Evolutionary conservation across 2,113 vertebrate species (phyloP).

Genomic region (Phyllostomus hastatus): DNA sequence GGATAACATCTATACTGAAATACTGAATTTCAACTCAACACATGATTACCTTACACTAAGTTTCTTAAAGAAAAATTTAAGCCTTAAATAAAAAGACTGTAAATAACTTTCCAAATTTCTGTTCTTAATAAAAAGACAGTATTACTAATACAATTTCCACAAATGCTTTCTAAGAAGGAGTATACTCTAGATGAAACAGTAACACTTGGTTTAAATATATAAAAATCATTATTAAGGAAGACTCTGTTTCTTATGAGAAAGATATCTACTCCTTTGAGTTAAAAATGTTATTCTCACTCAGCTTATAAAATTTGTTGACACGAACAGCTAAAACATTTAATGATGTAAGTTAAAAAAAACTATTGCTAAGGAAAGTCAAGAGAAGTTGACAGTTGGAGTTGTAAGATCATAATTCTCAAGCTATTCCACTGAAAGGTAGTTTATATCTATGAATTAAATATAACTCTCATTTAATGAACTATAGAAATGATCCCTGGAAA

Average conservation of each 20-base stretch:
- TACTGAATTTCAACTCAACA: constrained; percentile 26
- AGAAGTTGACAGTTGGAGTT: neutral
- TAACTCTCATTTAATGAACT: neutral
- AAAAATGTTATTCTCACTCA: constrained; percentile 23
- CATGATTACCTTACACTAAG: neutral
- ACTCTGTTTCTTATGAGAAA: constrained; percentile 5
- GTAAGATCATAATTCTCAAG: constrained; percentile 27
- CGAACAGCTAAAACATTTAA: constrained; percentile 27
- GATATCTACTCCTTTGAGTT: neutral
- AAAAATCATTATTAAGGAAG: constrained; percentile 14
- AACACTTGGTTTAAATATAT: neutral
- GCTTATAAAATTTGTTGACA: constrained; percentile 5
- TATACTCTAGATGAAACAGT: neutral
- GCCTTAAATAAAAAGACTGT: constrained; percentile 9
- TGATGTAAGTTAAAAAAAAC: constrained; percentile 9
- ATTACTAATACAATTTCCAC: constrained; percentile 16
- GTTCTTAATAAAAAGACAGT: constrained; percentile 39
- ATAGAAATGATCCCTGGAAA: too few species aligned
- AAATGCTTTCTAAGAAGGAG: constrained; percentile 21
- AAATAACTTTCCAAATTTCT: constrained; percentile 23
- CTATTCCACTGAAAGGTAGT: neutral
- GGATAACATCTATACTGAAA: constrained; percentile 11
- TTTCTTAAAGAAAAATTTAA: constrained; percentile 34
- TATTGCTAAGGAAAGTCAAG: constrained; percentile 30
- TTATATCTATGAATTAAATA: constrained; percentile 32